Conservation (phyloP, 2,888 invertebrate species). For the Calliscelio sp. region DNA sequence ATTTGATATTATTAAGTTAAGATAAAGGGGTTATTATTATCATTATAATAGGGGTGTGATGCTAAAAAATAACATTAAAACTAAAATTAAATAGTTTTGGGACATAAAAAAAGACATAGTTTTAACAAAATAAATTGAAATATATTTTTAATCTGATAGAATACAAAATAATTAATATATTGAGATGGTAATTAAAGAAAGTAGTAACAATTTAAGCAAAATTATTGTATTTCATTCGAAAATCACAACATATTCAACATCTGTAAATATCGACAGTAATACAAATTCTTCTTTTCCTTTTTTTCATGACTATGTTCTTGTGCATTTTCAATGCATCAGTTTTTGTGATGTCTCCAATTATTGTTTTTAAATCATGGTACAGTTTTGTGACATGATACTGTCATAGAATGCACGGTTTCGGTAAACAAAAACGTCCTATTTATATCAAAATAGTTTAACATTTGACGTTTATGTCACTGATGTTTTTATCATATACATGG, state of each 20-base stretch:
- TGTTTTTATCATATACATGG: constrained; percentile 52
- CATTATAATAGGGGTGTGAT: too few species aligned
- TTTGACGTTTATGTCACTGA: constrained; percentile 35
- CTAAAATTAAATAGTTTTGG: too few species aligned
- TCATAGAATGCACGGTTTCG: constrained; percentile 28
- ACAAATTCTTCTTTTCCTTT: constrained; percentile 41
- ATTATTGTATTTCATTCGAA: constrained; percentile 66
- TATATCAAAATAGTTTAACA: constrained; percentile 50
- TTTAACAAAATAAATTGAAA: neutral
- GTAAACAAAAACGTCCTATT: constrained; percentile 32
- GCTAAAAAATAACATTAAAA: too few species aligned
- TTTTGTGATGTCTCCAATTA: constrained; percentile 23
- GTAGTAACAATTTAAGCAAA: constrained; percentile 48
- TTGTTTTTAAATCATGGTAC: constrained; percentile 19
- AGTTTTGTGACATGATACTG: constrained; percentile 17
- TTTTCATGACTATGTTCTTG: constrained; percentile 41
- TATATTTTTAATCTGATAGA: too few species aligned
- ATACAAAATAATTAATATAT: too few species aligned
- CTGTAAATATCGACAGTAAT: constrained; percentile 47
- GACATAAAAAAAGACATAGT: too few species aligned
- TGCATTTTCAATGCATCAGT: constrained; percentile 35
- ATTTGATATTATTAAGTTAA: too few species aligned
- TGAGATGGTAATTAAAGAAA: constrained; percentile 17
- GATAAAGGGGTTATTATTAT: too few species aligned
- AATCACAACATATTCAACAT: constrained; percentile 63